Evolutionary conservation across 1,140 invertebrate genomes (phyloP).

Genomic region (Mactra quadrangularis): DNA sequence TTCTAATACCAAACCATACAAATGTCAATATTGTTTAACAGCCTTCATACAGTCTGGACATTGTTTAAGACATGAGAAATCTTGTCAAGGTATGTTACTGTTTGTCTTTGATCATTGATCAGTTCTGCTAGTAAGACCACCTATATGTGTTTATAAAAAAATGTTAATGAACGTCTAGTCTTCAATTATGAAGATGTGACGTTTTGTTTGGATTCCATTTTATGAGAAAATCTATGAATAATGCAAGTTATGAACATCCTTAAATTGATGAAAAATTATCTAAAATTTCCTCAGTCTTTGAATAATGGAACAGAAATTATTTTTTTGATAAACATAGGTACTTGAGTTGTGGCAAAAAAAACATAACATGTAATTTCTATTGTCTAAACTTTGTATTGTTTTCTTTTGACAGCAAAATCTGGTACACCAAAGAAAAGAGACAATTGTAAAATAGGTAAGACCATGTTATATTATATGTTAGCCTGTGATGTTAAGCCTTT

Average conservation of each 20-base stretch:
- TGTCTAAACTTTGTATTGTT: no score
- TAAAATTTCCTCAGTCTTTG: no score
- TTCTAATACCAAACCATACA: background rate
- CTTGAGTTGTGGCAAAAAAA: no score
- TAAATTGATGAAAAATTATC: no score
- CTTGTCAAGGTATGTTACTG: background rate
- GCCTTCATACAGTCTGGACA: background rate
- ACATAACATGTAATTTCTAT: no score
- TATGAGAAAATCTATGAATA: background rate
- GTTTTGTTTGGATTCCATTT: background rate
- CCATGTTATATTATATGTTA: no score
- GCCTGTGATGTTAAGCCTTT: no score
- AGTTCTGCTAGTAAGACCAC: background rate
- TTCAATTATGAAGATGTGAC: background rate
- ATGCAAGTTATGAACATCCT: no score
- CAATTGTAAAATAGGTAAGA: no score
- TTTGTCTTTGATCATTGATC: background rate
- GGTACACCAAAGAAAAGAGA: no score
- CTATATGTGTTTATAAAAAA: background rate
- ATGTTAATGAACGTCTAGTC: background rate
- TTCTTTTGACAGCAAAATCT: no score
- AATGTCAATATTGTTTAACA: background rate
- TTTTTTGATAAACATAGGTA: no score
- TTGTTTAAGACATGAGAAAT: constrained; percentile 8
- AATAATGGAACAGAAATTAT: background rate